phyloP scores from a whole-genome alignment of 2,797 vertebrate genomes.

The Simalia tracyae region DNA sequence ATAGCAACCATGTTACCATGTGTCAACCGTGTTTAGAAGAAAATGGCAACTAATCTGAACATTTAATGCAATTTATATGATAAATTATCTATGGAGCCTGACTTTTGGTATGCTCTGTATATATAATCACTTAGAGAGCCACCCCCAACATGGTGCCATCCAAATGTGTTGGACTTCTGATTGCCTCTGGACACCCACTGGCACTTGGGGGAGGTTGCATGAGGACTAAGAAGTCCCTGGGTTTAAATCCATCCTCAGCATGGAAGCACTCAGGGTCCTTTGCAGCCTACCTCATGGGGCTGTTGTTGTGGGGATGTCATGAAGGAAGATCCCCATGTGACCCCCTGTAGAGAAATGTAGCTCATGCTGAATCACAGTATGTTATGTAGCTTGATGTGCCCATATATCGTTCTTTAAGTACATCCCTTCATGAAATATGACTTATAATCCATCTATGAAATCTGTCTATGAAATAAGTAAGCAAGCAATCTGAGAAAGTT shows the following conservation, averaged over 20 bases:
- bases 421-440: not conserved
- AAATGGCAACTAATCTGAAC: not conserved
- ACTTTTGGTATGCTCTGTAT: not conserved
- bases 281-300: not conserved
- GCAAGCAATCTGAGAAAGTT: not conserved
- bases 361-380: not conserved
- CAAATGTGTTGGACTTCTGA: not conserved
- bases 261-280: not conserved
- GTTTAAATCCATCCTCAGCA: not conserved
- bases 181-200: not conserved
- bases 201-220: not conserved
- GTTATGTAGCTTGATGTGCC: not conserved
- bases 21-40: not conserved
- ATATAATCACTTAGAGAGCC: not conserved
- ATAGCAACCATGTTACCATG: not conserved
- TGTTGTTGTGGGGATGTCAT: not conserved
- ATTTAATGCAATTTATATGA: not conserved
- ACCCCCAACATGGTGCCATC: not conserved
- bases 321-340: not conserved
- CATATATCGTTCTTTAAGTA: not conserved
- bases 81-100: not conserved
- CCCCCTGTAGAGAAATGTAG: not conserved
- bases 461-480: not conserved
- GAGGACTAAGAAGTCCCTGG: not conserved
- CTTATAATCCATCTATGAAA: not conserved